Evolutionary conservation across 2,888 invertebrate species (phyloP).

Genomic region (Harpalus rufipes): DNA sequence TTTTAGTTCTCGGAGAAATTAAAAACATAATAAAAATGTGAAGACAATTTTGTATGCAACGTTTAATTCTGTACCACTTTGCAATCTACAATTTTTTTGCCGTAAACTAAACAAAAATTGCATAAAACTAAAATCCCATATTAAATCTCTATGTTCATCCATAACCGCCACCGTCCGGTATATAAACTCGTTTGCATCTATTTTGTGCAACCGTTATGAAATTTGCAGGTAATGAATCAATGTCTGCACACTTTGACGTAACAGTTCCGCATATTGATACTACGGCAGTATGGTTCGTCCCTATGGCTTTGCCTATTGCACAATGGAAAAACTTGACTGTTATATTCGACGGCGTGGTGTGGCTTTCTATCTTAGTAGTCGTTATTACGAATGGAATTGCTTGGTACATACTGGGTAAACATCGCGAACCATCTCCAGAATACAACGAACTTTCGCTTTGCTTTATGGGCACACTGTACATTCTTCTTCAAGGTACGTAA

Average conservation of each 20-base stretch:
- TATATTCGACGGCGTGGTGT: conserved; percentile 22
- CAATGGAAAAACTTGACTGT: conserved; percentile 48
- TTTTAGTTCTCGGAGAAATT: no score
- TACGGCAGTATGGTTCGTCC: conserved; percentile 16
- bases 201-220: no score
- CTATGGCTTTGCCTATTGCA: conserved; percentile 23
- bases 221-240: no score
- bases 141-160: no score
- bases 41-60: no score
- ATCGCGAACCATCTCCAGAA: background rate
- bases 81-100: no score
- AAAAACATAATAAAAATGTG: no score
- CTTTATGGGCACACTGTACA: conserved; percentile 28
- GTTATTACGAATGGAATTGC: conserved; percentile 3
- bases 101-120: no score
- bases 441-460: conserved; percentile 29
- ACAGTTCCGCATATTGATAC: background rate
- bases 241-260: background rate
- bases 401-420: conserved; percentile 27
- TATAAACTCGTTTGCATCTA: no score
- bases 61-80: no score
- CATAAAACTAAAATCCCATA: no score
- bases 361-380: conserved; percentile 22
- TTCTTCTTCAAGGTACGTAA: conserved; percentile 37
- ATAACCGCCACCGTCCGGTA: no score